Evolutionary conservation across 2,113 vertebrate genomes (phyloP).

Genomic region (Neogale vison): DNA sequence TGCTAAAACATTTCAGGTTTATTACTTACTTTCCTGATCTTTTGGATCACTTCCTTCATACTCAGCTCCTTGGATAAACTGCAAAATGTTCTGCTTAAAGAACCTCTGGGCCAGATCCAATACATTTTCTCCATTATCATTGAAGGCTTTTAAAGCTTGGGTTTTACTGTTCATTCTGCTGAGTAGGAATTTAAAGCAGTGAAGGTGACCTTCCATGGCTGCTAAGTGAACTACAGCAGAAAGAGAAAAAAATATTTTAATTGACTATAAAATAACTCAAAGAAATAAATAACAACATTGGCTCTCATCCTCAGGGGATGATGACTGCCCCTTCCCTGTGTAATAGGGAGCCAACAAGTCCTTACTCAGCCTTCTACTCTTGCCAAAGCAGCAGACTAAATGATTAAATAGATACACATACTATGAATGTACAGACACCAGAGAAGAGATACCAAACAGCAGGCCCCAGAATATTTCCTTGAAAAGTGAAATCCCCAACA

Average conservation of each 20-base stretch:
- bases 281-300: neutral
- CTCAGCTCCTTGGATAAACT: constrained; percentile 81
- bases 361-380: neutral
- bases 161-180: constrained; percentile 78
- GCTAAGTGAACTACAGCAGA: constrained; percentile 85
- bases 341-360: neutral
- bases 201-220: constrained; percentile 88
- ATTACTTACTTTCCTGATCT: constrained; percentile 83
- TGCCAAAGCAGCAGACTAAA: neutral
- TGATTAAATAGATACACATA: neutral
- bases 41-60: constrained; percentile 74
- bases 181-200: constrained; percentile 88
- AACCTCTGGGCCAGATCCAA: constrained; percentile 86
- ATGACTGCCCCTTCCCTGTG: neutral
- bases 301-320: neutral
- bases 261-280: constrained; percentile 2
- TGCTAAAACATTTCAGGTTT: neutral
- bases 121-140: constrained; percentile 87
- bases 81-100: constrained; percentile 84
- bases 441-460: neutral
- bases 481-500: constrained; percentile 2
- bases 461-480: neutral
- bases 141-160: constrained; percentile 84
- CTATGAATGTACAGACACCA: neutral
- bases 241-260: constrained; percentile 36